These are phyloP conservation scores for Antrozous pallidus DNA, from an alignment of 2,797 vertebrate species.

Conservation along the genomic window DNA sequence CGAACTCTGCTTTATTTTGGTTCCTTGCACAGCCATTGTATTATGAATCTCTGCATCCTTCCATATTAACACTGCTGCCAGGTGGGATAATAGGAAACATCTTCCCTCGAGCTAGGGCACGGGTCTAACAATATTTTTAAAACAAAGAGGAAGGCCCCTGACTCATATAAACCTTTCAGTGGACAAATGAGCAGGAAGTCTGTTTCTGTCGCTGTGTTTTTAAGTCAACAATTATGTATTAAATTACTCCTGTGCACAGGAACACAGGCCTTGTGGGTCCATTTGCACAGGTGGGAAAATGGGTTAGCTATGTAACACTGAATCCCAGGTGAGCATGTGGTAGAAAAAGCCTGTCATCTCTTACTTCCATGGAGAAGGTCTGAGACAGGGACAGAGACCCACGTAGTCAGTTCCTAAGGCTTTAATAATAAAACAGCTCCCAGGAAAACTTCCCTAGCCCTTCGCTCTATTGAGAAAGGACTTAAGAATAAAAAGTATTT, in stretches of 20 bases:
- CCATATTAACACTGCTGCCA: background rate
- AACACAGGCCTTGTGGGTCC: constrained; percentile 15
- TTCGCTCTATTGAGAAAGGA: constrained; percentile 29
- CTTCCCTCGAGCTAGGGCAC: background rate
- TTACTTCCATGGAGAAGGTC: constrained; percentile 14
- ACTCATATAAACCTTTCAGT: constrained; percentile 16
- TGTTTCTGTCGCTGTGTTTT: constrained; percentile 32
- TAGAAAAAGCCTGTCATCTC: constrained; percentile 17
- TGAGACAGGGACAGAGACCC: background rate
- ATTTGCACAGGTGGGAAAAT: constrained; percentile 61
- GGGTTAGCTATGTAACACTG: constrained; percentile 50
- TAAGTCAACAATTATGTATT: constrained; percentile 41
- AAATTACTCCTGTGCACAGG: constrained; percentile 16
- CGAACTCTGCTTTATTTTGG: background rate
- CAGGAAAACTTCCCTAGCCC: constrained; percentile 21
- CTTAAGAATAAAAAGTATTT: background rate
- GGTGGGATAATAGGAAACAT: background rate
- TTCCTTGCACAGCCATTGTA: background rate
- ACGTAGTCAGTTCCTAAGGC: background rate
- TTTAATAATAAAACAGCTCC: constrained; percentile 48
- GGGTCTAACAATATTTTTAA: constrained; percentile 36
- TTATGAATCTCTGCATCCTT: background rate
- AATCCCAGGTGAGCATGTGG: constrained; percentile 8
- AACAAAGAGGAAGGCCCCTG: background rate
- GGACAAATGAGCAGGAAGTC: constrained; percentile 29